phyloP scores from a whole-genome alignment of 2,888 invertebrate species.

The Disparrhopalites patrizii region DNA sequence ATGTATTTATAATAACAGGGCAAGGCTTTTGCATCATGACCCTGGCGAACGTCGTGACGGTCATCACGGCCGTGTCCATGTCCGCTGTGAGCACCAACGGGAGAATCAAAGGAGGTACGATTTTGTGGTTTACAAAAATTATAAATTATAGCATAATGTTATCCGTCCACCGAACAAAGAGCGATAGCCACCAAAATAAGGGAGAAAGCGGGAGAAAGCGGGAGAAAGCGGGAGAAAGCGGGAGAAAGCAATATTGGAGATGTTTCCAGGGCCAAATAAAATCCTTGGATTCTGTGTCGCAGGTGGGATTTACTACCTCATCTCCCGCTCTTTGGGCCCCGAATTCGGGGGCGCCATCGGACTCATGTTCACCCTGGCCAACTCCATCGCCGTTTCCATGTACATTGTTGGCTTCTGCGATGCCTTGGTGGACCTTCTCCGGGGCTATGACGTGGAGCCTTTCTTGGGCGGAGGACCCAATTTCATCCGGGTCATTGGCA shows the following conservation, averaged over 20 bases:
- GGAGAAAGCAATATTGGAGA: no score
- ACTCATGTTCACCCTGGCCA: constrained; percentile 60
- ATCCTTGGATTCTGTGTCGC: no score
- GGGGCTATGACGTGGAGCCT: constrained; percentile 57
- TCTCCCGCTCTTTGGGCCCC: constrained; percentile 45
- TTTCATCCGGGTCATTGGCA: constrained; percentile 79
- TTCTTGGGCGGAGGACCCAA: constrained; percentile 73
- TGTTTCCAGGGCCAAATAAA: no score
- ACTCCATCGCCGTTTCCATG: constrained; percentile 60
- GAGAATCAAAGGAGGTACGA: constrained; percentile 46
- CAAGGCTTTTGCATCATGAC: constrained; percentile 55
- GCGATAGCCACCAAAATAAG: no score
- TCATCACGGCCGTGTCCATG: constrained; percentile 48
- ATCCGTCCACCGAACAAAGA: no score
- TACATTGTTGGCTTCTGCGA: constrained; percentile 63
- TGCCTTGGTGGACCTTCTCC: constrained; percentile 56
- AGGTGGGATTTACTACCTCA: constrained; percentile 49
- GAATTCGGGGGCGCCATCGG: constrained; percentile 59
- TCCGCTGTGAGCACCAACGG: constrained; percentile 44
- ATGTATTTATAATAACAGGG: constrained; percentile 49
- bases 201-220: no score
- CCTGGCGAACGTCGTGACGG: constrained; percentile 51
- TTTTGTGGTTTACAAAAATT: no score
- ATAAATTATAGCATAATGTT: no score
- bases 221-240: no score